A percentile compares a stretch with the other conserved stretches of the same genome.
These are phyloP conservation scores for Piscicola geometra DNA, from an alignment of 2,888 invertebrate genomes.

Conservation along the genomic window DNA sequence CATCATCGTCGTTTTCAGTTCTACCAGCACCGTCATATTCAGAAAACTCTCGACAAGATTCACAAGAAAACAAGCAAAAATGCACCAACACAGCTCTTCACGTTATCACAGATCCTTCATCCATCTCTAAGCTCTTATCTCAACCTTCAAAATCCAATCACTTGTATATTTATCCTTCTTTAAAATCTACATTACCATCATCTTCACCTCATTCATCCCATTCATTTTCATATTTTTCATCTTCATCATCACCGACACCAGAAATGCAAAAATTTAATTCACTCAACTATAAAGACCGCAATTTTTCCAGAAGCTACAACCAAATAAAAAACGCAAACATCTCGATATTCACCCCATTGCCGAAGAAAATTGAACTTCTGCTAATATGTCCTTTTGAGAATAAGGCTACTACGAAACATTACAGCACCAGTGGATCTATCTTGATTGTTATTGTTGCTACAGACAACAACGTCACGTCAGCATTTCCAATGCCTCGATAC, in stretches of 20 bases:
- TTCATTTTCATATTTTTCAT: background rate
- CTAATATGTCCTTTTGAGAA: background rate
- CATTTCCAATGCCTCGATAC: background rate
- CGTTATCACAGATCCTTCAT: background rate
- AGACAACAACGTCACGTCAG: background rate
- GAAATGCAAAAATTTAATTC: background rate
- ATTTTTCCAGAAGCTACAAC: no score
- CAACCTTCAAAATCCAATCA: background rate
- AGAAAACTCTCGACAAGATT: background rate
- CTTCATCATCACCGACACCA: background rate
- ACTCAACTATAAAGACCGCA: background rate
- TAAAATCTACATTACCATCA: no score
- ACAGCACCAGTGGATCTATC: background rate
- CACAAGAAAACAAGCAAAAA: no score
- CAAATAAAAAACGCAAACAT: no score
- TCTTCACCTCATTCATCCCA: no score
- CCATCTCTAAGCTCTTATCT: background rate
- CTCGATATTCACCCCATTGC: no score
- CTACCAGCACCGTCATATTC: background rate
- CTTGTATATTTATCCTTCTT: background rate
- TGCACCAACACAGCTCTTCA: background rate
- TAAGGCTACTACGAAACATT: background rate
- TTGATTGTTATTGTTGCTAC: background rate
- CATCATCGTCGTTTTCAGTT: background rate
- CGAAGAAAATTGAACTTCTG: background rate